Conservation (phyloP, 1,140 invertebrate species). For the Calliphora vicina region DNA sequence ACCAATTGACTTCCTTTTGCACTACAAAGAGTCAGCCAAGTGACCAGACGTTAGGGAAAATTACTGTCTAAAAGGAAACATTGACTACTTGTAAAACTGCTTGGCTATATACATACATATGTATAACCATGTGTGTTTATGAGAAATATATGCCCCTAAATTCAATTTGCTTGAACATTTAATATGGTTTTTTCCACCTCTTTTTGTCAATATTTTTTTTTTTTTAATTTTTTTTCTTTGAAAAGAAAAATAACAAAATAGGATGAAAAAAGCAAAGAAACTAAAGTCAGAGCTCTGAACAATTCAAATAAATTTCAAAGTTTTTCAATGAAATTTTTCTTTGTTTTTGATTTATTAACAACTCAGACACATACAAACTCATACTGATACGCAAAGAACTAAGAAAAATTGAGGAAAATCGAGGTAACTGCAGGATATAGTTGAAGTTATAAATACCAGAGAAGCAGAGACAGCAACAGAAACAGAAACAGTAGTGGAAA, state of each 20-base stretch:
- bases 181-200: not conserved
- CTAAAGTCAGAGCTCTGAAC: not conserved
- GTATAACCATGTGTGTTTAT: not conserved
- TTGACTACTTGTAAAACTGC: too few relatives aligned
- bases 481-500: not conserved
- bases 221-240: not conserved
- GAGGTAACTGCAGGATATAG: too few relatives aligned
- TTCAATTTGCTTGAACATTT: constrained; percentile 18
- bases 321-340: constrained; percentile 6
- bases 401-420: not conserved
- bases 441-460: too few relatives aligned
- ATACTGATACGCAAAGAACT: not conserved
- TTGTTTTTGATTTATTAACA: not conserved
- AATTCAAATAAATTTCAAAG: constrained; percentile 29
- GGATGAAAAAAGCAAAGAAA: not conserved
- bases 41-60: too few relatives aligned
- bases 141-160: not conserved
- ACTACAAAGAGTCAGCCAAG: too few relatives aligned
- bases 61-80: too few relatives aligned
- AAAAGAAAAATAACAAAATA: not conserved
- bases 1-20: too few relatives aligned
- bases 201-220: not conserved
- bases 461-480: not conserved
- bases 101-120: too few relatives aligned
- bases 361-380: not conserved